Conservation (phyloP, 30 jellyfish, hydroid and myxozoan species). For the Hydra vulgaris region DNA sequence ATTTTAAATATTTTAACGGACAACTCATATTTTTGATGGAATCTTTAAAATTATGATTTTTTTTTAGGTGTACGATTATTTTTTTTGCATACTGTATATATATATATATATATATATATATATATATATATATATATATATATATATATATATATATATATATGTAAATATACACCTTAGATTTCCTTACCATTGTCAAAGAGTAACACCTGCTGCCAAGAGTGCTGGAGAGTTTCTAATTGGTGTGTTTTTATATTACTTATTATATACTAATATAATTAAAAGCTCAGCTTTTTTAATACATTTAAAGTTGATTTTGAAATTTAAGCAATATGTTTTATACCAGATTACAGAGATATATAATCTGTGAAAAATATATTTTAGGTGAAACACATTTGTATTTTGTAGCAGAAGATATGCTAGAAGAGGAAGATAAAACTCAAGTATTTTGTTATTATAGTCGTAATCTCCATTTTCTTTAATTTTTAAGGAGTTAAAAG, state of each 20-base stretch:
- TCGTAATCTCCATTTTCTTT: no score
- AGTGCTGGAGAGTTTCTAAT: conserved; percentile 80
- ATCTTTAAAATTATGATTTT: background rate
- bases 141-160: no score
- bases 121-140: no score
- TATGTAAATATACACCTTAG: no score
- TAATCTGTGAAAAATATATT: no score
- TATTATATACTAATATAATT: background rate
- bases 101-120: no score
- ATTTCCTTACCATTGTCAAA: conserved; percentile 71
- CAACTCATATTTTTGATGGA: no score
- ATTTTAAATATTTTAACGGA: no score
- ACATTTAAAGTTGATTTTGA: background rate
- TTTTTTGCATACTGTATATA: no score
- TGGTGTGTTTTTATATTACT: conserved; percentile 28
- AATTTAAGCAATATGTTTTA: background rate
- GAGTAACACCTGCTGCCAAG: conserved; percentile 94
- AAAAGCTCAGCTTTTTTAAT: background rate
- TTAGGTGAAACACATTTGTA: conserved; percentile 97
- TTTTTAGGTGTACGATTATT: no score
- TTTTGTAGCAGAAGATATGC: conserved; percentile 86
- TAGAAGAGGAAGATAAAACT: conserved; percentile 53
- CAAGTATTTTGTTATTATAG: conserved; percentile 40
- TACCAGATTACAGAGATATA: background rate
- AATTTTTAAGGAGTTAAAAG: no score